Evolutionary conservation across 2,113 vertebrate species (phyloP).

Genomic region (Cavia aperea): DNA sequence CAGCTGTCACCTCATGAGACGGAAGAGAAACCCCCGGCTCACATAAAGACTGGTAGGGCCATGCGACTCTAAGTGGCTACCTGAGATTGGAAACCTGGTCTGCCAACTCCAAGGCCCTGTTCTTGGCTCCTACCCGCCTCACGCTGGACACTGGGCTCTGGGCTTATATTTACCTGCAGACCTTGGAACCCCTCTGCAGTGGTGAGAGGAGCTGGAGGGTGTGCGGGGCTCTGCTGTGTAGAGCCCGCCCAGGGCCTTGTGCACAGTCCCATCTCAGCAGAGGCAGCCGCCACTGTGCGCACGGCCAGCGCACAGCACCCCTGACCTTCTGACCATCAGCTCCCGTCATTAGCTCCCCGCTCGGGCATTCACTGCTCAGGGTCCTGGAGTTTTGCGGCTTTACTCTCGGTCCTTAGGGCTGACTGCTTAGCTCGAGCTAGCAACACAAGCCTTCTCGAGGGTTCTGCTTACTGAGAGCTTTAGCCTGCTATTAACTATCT

Average conservation of each 20-base stretch:
- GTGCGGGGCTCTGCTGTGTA: background rate
- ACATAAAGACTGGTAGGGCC: background rate
- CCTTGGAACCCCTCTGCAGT: background rate
- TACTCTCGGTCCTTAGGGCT: background rate
- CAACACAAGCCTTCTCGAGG: background rate
- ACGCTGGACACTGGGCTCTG: background rate
- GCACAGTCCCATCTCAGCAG: background rate
- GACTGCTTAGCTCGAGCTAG: background rate
- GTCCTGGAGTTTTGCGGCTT: background rate
- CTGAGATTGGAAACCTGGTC: background rate
- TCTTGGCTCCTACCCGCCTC: background rate
- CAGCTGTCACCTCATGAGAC: background rate
- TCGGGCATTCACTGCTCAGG: background rate
- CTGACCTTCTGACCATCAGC: background rate
- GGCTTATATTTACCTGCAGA: background rate
- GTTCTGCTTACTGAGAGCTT: background rate
- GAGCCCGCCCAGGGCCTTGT: background rate
- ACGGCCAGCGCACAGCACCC: background rate
- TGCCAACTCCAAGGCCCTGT: background rate
- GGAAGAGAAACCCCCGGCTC: background rate
- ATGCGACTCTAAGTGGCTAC: background rate
- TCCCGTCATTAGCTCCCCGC: background rate
- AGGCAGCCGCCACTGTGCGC: background rate
- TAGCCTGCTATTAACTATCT: conserved; percentile 26
- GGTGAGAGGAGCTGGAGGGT: background rate